Base-by-base conservation (phyloP, 2,113 vertebrate species). In the Odontesthes bonariensis region DNA sequence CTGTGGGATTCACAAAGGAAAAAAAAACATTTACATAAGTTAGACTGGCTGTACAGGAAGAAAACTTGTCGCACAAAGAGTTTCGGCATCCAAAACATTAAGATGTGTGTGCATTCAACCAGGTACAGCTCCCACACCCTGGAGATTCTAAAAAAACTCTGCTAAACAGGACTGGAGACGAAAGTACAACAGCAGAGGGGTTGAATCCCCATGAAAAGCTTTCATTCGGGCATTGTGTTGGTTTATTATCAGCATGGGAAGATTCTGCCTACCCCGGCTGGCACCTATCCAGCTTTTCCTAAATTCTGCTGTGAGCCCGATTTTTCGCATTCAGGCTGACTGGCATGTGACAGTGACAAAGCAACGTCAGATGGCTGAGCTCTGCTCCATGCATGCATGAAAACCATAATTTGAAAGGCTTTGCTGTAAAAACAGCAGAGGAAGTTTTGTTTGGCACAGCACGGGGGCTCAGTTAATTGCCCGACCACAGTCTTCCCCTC, bases 401-500 rank as follows among this genome's bases (percentile, higher is more conserved):
- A 93, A 94, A 89, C 88, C 92, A 92, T 91, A 86, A 93, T 88
- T 92, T 89, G 78, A 79, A 89, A 86, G 84, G 85, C 71, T 89
- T 84, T 89, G 86, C 92, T 91, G 84, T 91, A 89, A 93, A 93
- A 94, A 93, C 92, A 93, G 75, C 66, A 80, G 85, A 93, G 92
- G 93, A 94, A 94, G 93, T 94, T 93, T 93, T 92, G 82, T 85
- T 95, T 95, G 94, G 93, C 94, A 75, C 64, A 53, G 77, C 68
- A 71, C 63, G 12, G 84, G 81, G 59, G 83, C 86, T 86, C 63
- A 86, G 84, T 92, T 94, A 93, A 93, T 94, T 92, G 90, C 81
- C 91, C 73, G 53, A 93, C 92, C 93, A 83, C 92, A 92, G 91
- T 77, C 87, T 92, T 93, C 89, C 90, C 89, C 82, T 88, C 80